Conservation (phyloP, 2,797 vertebrate genomes). For the Amniataba percoides region DNA sequence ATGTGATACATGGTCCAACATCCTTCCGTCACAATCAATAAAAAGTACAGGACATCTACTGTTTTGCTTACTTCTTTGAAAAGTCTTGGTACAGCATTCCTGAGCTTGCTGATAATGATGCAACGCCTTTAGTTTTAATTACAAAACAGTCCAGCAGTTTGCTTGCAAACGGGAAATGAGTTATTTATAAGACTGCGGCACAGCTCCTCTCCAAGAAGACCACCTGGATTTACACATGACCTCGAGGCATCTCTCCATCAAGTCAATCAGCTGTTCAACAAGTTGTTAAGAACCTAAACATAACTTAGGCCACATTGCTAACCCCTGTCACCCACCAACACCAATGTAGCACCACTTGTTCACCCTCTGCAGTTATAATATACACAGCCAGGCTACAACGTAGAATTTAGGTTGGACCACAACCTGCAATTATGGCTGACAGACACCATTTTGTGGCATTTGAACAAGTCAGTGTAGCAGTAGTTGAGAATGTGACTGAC, state of each 20-base stretch:
- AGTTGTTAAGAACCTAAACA: conserved; percentile 62
- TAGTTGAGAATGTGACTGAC: conserved; percentile 12
- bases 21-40: conserved; percentile 8
- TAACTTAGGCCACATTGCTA: conserved; percentile 61
- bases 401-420: conserved; percentile 75
- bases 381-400: conserved; percentile 63
- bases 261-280: conserved; percentile 61
- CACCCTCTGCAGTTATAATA: conserved; percentile 50
- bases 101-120: neutral
- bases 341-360: conserved; percentile 47
- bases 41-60: neutral
- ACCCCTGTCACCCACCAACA: conserved; percentile 63
- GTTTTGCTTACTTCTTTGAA: neutral
- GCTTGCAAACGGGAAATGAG: neutral
- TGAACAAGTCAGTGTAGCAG: conserved; percentile 31
- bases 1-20: conserved; percentile 12
- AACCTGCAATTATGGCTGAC: conserved; percentile 76
- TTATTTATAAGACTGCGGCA: neutral
- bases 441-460: conserved; percentile 63
- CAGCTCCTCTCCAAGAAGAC: conserved; percentile 1
- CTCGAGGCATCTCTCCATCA: conserved; percentile 37
- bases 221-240: conserved; percentile 35
- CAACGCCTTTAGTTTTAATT: neutral
- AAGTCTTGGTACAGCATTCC: neutral
- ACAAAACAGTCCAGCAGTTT: neutral